Base-by-base conservation (phyloP, 2,888 invertebrate genomes). In the Odontocerum albicorne region DNA sequence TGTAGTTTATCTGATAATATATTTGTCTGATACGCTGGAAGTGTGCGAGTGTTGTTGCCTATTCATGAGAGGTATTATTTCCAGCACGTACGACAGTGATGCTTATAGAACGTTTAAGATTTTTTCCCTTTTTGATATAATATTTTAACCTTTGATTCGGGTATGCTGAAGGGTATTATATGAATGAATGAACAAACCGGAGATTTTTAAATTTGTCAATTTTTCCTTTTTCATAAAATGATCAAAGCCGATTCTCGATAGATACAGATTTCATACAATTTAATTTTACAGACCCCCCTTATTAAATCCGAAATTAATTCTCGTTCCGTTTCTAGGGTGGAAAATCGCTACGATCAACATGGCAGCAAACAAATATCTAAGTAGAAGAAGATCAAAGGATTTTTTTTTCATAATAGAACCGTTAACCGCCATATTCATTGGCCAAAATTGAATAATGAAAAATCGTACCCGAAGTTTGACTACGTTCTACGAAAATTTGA, bases 401-500 rank as follows among this genome's bases (percentile, higher is more conserved):
- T 40, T 2, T 21, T 4, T 19, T 16, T 40, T 21, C 40, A 40
- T 40, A 40, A 40, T 40, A 21, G 40, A 40, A 40, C 40, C 19
- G 15, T 32, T 17, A 50, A 43, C 50, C 42, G 43, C 43, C 8
- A 27, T 22, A 22, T 51, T 33, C 43, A 51, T 33, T 35, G 20
- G 49, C n/a, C 46, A 39, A 57, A 57, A 60, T 60, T 60, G 60
- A 60, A 57, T 60, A 60, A 60, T 60, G 60, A 60, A 60, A 60
- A 60, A 60, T 57, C 58, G 52, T 54, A 52, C 52, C 38, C 52
- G 42, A 51, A 47, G 52, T 52, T 54, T 49, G 33, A 40, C 44
- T 36, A 32, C 40, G 72, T 73, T 72, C 75, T 72, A 76, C 74
- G 75, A 76, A 77, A 77, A 78, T 77, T 77, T 78, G 77, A 78